Conservation (phyloP, 1,140 invertebrate genomes). For the Ephestia elutella region DNA sequence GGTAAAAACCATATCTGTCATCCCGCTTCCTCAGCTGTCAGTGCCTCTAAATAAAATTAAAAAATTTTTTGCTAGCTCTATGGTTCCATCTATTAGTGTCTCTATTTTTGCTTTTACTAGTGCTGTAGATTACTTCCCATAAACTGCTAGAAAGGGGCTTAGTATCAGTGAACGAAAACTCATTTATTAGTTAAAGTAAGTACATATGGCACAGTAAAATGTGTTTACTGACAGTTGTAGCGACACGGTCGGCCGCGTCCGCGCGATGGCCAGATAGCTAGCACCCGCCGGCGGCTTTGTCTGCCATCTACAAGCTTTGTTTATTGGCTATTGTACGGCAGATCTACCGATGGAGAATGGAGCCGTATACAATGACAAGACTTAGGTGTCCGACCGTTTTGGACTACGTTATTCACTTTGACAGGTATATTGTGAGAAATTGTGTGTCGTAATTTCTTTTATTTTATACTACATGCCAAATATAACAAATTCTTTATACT, state of each 20-base stretch:
- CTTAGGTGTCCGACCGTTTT: conserved; percentile 17
- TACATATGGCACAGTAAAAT: conserved; percentile 52
- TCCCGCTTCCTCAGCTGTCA: no score
- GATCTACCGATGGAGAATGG: conserved; percentile 45
- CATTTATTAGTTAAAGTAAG: conserved; percentile 24
- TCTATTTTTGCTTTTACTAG: no score
- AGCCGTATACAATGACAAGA: conserved; percentile 42
- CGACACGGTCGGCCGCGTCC: conserved; percentile 50
- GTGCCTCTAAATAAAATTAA: no score
- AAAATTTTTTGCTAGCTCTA: no score
- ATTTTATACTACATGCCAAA: no score
- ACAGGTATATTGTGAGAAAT: conserved; percentile 16
- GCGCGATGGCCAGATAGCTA: conserved; percentile 48
- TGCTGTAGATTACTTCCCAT: background rate
- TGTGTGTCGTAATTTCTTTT: no score
- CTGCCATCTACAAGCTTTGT: conserved; percentile 52
- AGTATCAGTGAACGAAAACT: no score
- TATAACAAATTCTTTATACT: no score
- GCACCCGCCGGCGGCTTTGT: conserved; percentile 46
- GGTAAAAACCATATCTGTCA: no score
- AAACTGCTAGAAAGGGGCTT: background rate
- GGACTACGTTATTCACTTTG: conserved; percentile 19
- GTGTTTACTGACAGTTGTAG: conserved; percentile 52
- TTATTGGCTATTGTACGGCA: conserved; percentile 61
- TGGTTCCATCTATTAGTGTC: no score